Evolutionary conservation across 2,797 vertebrate species (phyloP).

Genomic region (Alcedo atthis): DNA sequence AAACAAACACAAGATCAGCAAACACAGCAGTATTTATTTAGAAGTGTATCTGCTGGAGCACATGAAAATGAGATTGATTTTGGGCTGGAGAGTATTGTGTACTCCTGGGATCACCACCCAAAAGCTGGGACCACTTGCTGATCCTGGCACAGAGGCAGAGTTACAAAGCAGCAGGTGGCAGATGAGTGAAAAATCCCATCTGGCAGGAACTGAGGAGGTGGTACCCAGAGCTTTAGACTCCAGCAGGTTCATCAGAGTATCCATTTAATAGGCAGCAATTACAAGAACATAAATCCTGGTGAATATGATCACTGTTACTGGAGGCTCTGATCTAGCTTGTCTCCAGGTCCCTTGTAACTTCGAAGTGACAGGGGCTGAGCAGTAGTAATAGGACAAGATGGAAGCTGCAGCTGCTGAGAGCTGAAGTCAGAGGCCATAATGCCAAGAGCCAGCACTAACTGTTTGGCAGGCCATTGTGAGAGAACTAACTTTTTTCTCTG

Average conservation of each 20-base stretch:
- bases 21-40: constrained; percentile 44
- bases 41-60: constrained; percentile 29
- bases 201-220: background rate
- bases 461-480: background rate
- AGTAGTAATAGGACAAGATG: accelerated
- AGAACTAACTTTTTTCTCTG: background rate
- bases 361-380: background rate
- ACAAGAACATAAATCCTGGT: background rate
- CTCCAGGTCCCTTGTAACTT: background rate
- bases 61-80: background rate
- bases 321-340: background rate
- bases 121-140: background rate
- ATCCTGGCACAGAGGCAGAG: background rate
- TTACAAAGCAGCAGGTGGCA: constrained; percentile 8
- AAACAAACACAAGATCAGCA: constrained; percentile 59
- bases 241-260: background rate
- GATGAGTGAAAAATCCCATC: background rate
- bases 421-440: background rate
- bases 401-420: background rate
- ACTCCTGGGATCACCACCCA: constrained; percentile 3
- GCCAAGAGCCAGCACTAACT: background rate
- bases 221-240: background rate
- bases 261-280: background rate
- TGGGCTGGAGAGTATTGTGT: background rate
- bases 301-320: background rate